Evolutionary conservation across 1,140 invertebrate genomes (phyloP), one percentile per base, ranked within the genome.

Genomic region (Pseudomyrmex gracilis): DNA sequence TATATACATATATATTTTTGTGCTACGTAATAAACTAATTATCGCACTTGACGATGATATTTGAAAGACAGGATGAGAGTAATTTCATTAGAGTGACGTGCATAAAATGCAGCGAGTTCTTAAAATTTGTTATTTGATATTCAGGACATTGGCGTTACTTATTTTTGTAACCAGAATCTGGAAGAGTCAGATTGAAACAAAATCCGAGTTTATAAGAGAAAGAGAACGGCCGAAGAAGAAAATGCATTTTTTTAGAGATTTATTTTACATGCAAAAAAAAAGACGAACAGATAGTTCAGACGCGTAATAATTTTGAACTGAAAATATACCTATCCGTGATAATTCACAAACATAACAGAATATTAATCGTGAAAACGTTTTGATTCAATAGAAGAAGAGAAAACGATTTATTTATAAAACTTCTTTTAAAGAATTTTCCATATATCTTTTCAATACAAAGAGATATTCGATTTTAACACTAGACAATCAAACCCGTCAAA

Each of bases 41-140:
- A 17, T 9, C 10, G 12, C 15, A 1, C n/a, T 43, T 64, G 8
- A 76, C 2, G 8, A 64, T 45, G 47, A 77, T 24, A 53, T 67
- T 67, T 22, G 43, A 68, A 8, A 43, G 0, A 24, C 2, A 20
- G 34, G 17, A 47, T 0, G 9, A 24, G n/a, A 66, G 9, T 78
- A 24, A 77, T 77, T 78, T 78, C 2, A 68, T 68, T 24, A 47
- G 1, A 5, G n/a, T 45, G n/a, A 66, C 22, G 12, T 45, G 24
- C 22, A 76, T 64, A 43, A 76, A 64, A 34, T n/a, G 3, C 34
- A 7, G 34, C 9, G 8, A 9, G 12, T 76, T 2, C 7, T 3
- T 13, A 66, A 55, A 22, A 55, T 77, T 78, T 49, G 24, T 34
- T 68, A 15, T 17, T 47, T 70, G 1, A 73, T 9, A 13, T 76